Conservation (phyloP, 2,113 vertebrate species). For the Perca fluviatilis region DNA sequence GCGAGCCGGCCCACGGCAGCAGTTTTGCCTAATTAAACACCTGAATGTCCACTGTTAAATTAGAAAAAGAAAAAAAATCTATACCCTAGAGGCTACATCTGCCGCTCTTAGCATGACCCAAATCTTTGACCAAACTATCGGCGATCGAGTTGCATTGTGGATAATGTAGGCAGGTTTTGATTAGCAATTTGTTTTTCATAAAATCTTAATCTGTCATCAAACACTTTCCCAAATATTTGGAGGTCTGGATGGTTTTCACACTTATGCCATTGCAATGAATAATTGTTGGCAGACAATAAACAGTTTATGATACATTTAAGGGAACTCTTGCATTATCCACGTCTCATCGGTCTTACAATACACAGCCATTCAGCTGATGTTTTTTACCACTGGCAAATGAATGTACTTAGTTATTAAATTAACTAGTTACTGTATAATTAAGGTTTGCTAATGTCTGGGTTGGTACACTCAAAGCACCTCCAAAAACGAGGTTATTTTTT, state of each 20-base stretch:
- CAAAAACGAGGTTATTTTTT: not conserved
- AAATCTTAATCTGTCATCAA: not conserved
- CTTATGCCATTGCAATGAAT: not conserved
- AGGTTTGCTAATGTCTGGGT: not conserved
- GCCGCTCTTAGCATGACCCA: not conserved
- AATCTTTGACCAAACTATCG: not conserved
- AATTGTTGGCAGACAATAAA: not conserved
- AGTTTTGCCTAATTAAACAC: too few species aligned
- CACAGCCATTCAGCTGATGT: not conserved
- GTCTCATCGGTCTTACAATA: not conserved
- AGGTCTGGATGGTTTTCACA: not conserved
- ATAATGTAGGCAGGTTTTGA: not conserved
- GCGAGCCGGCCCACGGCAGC: too few species aligned
- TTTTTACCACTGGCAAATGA: not conserved
- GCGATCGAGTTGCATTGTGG: not conserved
- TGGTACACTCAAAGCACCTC: not conserved
- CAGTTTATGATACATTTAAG: too few species aligned
- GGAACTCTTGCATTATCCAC: too few species aligned
- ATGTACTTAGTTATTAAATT: not conserved
- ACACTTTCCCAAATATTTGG: not conserved
- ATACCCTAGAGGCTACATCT: not conserved
- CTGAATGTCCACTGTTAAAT: too few species aligned
- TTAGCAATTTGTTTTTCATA: not conserved
- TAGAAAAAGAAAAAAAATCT: too few species aligned
- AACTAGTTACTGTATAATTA: too few species aligned